Base-by-base conservation (phyloP, 2,113 vertebrate genomes). In the Oxyruncus cristatus region DNA sequence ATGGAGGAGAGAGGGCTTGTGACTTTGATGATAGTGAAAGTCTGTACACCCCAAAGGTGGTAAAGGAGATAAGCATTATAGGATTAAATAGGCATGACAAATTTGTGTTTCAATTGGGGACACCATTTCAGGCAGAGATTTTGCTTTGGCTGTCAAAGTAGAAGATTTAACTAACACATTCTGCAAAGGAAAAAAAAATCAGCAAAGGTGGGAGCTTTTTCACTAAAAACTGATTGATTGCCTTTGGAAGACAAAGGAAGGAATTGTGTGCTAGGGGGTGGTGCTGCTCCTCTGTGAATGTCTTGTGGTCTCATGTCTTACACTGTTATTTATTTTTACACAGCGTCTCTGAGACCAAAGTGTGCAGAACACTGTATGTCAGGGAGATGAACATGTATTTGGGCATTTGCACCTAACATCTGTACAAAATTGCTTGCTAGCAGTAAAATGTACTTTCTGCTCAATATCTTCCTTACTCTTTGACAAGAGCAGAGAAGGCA, bases 1-100 rank as follows among this genome's bases (percentile, higher is more conserved):
- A 76, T 46, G n/a, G 62, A 93, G 70, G 74, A 96, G 56, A 93
- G 71, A 85, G 49, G 41, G 74, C 49, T 95, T 97, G 72, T 49
- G 73, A 88, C 59, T 96, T 97, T 95, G 96, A 95, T 97, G 95
- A 94, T 96, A 87, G 49, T 28, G 42, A 91, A 96, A 94, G 82
- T 65, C 94, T 92, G 50, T 84, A 73, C 44, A 76, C 67, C 80
- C 81, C 61, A 95, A 91, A 95, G 85, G 75, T 94, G 92, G 55
- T 53, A 79, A 83, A 92, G 73, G 28, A 96, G 95, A 94, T 96
- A 96, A 96, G 76, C 76, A 53, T 95, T 96, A 95, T 41, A 95
- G 94, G 88, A 78, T 96, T 97, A 95, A 82, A 97, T 85, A 79
- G 35, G 42, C 80, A 94, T 71, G 75, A 44, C 35, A 86, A 80